Base-by-base conservation (phyloP, 2,888 invertebrate species). In the Rhogogaster chlorosoma region DNA sequence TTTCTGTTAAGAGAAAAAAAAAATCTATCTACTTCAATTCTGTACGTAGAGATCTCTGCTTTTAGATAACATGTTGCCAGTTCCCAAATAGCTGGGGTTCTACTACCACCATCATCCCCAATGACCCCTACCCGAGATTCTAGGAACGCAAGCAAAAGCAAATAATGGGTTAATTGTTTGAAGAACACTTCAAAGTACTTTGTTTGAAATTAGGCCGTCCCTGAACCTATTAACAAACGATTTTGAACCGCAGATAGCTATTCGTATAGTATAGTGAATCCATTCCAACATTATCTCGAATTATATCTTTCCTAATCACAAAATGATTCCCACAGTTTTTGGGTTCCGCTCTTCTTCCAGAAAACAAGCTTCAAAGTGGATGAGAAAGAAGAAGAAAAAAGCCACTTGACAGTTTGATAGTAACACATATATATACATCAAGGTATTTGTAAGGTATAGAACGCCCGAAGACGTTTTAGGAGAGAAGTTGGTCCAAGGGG, bases 161-260 rank as follows among this genome's bases (percentile, higher is more conserved):
- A 83, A 83, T 83, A 83, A 70, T 32, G 83, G 67, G 64, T 70
- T 83, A 83, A 83, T 83, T 83, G 83, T 83, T 83, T 83, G 67
- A 67, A 70, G 83, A 67, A 83, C 67, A 61, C 38, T 83, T 83
- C 83, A 67, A 70, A 83, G 83, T 83, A 83, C 42, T 83, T 83
- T 49, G 83, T 83, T 83, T 26, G 67, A 83, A 83, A 83, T 83
- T 83, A 83, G 67, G 67, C 83, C 45, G 32, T 15, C 26, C 53
- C 45, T 22, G 67, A 67, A 64, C 29, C 67, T 67, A 67, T 67
- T 67, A 67, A 67, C 67, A 67, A 32, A 67, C 67, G 67, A 67
- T 32, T 67, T 32, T 5, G 29, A 32, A 9, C 32, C 26, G 26
- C 61, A 22, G 61, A 61, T 67, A 32, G 67, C 12, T 32, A 18